Percentiles rank a stretch among this genome's conserved stretches.
Evolutionary conservation across 2,888 invertebrate genomes (phyloP).

Genomic region (Callyntrura sp.): DNA sequence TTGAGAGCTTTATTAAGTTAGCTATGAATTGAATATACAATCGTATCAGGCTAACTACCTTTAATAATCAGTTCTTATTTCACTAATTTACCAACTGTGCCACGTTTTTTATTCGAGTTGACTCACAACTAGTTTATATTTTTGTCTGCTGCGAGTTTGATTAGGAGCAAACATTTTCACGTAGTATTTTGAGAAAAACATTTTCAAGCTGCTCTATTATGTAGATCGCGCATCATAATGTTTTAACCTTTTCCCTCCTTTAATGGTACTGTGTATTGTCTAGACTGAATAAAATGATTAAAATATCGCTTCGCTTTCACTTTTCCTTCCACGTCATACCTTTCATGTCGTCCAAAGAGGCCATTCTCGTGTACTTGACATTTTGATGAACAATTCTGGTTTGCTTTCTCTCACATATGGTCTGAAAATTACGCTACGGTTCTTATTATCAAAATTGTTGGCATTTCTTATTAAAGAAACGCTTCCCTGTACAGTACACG

Average conservation of each 20-base stretch:
- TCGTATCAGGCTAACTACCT: no score
- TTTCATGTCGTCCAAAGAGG: not conserved
- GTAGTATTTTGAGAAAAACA: not conserved
- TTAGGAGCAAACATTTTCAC: not conserved
- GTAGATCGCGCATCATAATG: not conserved
- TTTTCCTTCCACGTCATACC: not conserved
- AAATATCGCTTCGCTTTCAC: slow-evolving; percentile 19
- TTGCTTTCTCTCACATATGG: not conserved
- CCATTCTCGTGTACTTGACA: not conserved
- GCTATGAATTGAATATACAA: no score
- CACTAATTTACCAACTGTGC: no score
- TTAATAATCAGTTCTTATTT: no score
- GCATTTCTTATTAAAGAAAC: not conserved
- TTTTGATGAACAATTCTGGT: slow-evolving; percentile 1
- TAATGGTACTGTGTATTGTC: not conserved
- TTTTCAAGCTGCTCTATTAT: not conserved
- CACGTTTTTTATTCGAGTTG: not conserved
- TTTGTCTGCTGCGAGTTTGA: no score
- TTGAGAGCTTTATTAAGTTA: no score
- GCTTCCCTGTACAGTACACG: not conserved
- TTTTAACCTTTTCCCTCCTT: slow-evolving; percentile 41
- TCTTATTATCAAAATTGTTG: not conserved
- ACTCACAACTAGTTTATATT: no score
- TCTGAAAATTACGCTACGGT: not conserved
- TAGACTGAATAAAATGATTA: slow-evolving; percentile 3